These are phyloP conservation scores for Valencia hispanica DNA, from an alignment of 2,797 vertebrate genomes.

Conservation along the genomic window DNA sequence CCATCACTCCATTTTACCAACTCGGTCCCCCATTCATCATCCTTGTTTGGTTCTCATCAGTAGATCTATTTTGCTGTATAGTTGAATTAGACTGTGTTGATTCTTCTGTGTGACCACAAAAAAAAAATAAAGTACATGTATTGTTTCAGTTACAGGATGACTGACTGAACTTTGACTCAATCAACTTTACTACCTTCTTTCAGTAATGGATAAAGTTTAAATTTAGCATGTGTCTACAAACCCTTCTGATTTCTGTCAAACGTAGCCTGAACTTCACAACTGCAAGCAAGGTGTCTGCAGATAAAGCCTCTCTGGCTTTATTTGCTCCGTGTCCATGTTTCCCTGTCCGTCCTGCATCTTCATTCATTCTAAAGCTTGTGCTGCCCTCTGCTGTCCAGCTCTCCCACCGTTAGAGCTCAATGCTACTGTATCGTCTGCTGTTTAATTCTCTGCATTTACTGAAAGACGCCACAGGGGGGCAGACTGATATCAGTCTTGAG, in stretches of 20 bases:
- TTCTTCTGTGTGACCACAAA: constrained; percentile 27
- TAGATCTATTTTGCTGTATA: constrained; percentile 19
- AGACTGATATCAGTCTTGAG: constrained; percentile 81
- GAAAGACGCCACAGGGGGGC: constrained; percentile 76
- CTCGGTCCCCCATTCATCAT: constrained; percentile 59
- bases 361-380: constrained; percentile 68
- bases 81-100: constrained; percentile 24
- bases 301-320: constrained; percentile 66
- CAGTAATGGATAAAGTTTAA: constrained; percentile 19
- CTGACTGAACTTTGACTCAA: constrained; percentile 33
- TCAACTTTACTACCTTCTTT: constrained; percentile 19
- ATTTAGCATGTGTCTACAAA: constrained; percentile 29
- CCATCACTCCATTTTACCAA: constrained; percentile 62
- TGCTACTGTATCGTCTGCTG: constrained; percentile 80
- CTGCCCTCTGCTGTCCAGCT: constrained; percentile 74
- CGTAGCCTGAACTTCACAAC: constrained; percentile 50
- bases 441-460: constrained; percentile 77
- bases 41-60: constrained; percentile 36
- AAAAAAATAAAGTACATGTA: constrained; percentile 18
- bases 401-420: constrained; percentile 44
- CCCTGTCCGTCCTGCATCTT: constrained; percentile 56
- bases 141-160: constrained; percentile 33
- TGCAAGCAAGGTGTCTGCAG: constrained; percentile 40
- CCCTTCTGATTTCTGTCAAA: constrained; percentile 27
- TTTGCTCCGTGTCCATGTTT: constrained; percentile 34